These are phyloP conservation scores for Bufo bufo DNA, from an alignment of 2,113 vertebrate species.

Conservation along the genomic window DNA sequence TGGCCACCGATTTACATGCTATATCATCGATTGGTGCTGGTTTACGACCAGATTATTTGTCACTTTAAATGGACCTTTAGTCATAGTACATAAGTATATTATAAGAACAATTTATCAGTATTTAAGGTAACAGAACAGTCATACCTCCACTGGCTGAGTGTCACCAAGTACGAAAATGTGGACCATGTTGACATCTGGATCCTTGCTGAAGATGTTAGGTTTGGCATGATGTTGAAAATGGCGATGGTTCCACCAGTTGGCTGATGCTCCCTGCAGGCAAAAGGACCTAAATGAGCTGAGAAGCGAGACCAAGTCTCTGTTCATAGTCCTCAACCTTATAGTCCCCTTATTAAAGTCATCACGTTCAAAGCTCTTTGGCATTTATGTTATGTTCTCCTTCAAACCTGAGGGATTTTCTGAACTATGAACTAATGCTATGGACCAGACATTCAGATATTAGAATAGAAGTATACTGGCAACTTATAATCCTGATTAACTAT, in stretches of 20 bases:
- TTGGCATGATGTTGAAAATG: conserved; percentile 97
- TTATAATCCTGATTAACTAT: too few relatives aligned
- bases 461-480: too few relatives aligned
- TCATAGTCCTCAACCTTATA: not conserved
- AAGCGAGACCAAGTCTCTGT: not conserved
- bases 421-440: not conserved
- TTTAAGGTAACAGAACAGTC: not conserved
- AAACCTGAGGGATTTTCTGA: not conserved
- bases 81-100: not conserved
- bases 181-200: conserved; percentile 93
- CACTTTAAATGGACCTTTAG: not conserved
- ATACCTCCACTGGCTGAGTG: conserved; percentile 86
- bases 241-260: conserved; percentile 97
- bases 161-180: conserved; percentile 86
- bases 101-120: not conserved
- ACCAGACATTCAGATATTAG: not conserved
- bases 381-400: not conserved
- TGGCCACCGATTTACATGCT: too few relatives aligned
- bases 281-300: not conserved
- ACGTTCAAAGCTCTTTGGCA: too few relatives aligned
- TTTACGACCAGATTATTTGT: too few relatives aligned
- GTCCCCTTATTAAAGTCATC: not conserved
- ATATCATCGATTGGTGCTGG: too few relatives aligned
- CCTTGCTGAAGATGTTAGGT: conserved; percentile 90
- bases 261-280: conserved; percentile 84